A percentile compares a stretch with the other conserved stretches of the same genome.
Evolutionary conservation across 2,888 invertebrate genomes (phyloP).

Genomic region (Zygothrica quintamaculata): DNA sequence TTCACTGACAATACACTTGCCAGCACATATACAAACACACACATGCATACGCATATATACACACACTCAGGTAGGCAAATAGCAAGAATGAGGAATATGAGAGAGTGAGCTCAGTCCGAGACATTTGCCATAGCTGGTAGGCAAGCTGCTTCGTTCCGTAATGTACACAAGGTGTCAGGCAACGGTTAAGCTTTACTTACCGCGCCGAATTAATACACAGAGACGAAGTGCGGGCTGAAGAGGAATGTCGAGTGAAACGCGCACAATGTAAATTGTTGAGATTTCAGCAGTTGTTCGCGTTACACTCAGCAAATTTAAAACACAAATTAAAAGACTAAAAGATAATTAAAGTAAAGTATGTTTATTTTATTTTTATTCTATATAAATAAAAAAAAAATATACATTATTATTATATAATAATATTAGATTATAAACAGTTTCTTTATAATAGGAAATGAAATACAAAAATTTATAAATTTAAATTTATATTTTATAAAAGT

Average conservation of each 20-base stretch:
- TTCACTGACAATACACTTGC: conserved; percentile 76
- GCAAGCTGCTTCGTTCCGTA: conserved; percentile 30
- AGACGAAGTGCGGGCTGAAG: conserved; percentile 6
- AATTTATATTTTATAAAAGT: too few species aligned
- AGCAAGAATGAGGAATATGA: too few species aligned
- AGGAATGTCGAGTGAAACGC: conserved; percentile 5
- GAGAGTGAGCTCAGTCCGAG: conserved; percentile 13
- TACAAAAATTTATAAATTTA: too few species aligned
- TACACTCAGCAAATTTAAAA: conserved; percentile 27
- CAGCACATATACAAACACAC: conserved; percentile 47
- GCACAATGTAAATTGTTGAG: conserved; percentile 66
- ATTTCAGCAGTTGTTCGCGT: conserved; percentile 46
- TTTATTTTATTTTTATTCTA: too few species aligned
- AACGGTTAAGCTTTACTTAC: conserved; percentile 79
- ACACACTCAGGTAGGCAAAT: too few species aligned
- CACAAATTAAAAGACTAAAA: too few species aligned
- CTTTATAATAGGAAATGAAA: too few species aligned
- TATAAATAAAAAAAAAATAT: too few species aligned
- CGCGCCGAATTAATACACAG: conserved; percentile 58
- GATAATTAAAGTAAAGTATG: too few species aligned
- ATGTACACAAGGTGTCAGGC: conserved; percentile 74
- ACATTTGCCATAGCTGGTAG: conserved; percentile 33
- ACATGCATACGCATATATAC: conserved; percentile 15
- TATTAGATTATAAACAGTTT: too few species aligned
- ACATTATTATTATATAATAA: too few species aligned